Percentiles rank a stretch among this genome's conserved stretches.
These are phyloP conservation scores for Acropora tenuis DNA, from an alignment of 64 coral and sea anemone species.

Conservation along the genomic window DNA sequence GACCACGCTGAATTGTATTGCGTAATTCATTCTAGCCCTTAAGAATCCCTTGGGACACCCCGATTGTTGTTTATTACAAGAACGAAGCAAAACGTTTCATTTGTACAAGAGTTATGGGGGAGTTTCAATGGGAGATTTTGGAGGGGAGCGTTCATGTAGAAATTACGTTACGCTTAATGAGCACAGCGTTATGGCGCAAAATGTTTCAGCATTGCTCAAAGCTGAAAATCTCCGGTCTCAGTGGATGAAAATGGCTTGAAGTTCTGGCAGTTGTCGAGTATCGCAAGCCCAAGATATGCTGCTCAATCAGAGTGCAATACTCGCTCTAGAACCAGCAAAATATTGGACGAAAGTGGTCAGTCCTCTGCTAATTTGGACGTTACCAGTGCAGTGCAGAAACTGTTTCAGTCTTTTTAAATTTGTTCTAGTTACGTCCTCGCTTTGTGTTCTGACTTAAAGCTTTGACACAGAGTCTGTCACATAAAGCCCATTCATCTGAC, in stretches of 20 bases:
- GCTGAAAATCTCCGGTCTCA: too few relatives aligned
- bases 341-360: constrained; percentile 16
- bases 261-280: neutral
- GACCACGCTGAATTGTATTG: too few relatives aligned
- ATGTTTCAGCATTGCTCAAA: too few relatives aligned
- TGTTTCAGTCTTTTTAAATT: constrained; percentile 1
- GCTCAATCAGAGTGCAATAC: constrained; percentile 15
- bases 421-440: neutral
- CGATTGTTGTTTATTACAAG: too few relatives aligned
- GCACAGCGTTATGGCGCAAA: too few relatives aligned
- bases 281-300: constrained; percentile 4
- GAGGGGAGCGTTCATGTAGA: too few relatives aligned
- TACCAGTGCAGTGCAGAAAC: constrained; percentile 17
- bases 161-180: too few relatives aligned
- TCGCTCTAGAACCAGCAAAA: neutral
- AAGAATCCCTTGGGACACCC: too few relatives aligned
- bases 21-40: too few relatives aligned
- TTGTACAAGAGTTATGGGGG: too few relatives aligned
- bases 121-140: too few relatives aligned
- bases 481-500: neutral
- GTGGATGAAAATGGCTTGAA: neutral
- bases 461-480: constrained; percentile 14
- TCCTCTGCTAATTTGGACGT: constrained; percentile 12
- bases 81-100: too few relatives aligned
- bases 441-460: constrained; percentile 19